phyloP scores from a whole-genome alignment of 2,113 vertebrate genomes.

The Cyphomyrus discorhynchus region DNA sequence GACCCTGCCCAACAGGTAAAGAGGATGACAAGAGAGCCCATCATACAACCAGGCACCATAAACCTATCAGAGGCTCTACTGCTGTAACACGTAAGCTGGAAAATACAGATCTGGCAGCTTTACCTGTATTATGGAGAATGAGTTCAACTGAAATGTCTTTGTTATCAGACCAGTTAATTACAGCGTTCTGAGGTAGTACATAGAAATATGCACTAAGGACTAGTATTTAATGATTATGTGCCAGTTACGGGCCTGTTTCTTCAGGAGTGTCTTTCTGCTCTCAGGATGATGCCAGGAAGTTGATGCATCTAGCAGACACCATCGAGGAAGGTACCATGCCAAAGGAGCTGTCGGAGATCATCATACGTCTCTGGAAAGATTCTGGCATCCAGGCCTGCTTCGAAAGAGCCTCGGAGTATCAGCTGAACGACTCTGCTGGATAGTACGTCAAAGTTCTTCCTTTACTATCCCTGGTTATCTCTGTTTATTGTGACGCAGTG shows the following conservation, averaged over 20 bases:
- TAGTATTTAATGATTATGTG: background rate
- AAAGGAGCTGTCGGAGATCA: constrained; percentile 90
- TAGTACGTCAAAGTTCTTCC: constrained; percentile 66
- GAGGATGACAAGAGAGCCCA: background rate
- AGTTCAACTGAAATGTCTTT: background rate
- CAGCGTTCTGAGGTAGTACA: background rate
- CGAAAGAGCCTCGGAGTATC: constrained; percentile 90
- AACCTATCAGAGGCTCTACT: background rate
- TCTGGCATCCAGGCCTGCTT: constrained; percentile 86
- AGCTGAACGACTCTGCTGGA: constrained; percentile 94
- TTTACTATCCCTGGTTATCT: background rate
- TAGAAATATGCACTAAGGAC: background rate
- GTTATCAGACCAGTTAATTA: background rate
- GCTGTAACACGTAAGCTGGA: background rate
- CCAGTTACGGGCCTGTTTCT: background rate
- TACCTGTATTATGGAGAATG: background rate
- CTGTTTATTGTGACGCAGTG: background rate
- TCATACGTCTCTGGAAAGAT: constrained; percentile 89
- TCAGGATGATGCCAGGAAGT: constrained; percentile 86
- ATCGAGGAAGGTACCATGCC: constrained; percentile 95
- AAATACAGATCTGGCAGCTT: background rate
- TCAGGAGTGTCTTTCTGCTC: constrained; percentile 18
- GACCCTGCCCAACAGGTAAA: constrained; percentile 77
- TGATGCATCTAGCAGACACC: constrained; percentile 90
- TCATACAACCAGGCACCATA: background rate